Evolutionary conservation across 1,140 invertebrate species (phyloP).

Genomic region (Lepidostoma basale): DNA sequence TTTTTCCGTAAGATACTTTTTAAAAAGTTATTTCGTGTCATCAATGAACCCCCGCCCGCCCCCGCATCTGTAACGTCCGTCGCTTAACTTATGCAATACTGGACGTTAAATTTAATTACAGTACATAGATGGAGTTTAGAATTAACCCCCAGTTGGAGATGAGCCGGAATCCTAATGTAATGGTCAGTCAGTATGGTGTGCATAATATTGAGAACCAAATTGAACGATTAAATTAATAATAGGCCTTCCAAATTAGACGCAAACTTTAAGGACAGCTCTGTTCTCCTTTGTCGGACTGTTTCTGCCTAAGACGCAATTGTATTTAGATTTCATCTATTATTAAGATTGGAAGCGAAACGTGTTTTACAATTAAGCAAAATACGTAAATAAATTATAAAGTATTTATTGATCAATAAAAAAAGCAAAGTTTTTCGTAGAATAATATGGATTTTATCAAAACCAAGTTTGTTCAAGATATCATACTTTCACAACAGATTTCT

Average conservation of each 20-base stretch:
- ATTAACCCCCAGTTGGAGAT: not conserved
- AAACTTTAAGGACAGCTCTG: slow-evolving; percentile 40
- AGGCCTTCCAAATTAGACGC: slow-evolving; percentile 40
- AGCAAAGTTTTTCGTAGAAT: too few species aligned
- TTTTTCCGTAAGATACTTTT: too few species aligned
- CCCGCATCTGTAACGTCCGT: too few species aligned
- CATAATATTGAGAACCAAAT: slow-evolving; percentile 37
- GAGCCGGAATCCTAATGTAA: slow-evolving; percentile 5
- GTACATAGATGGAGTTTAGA: slow-evolving; percentile 1
- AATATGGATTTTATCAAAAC: too few species aligned
- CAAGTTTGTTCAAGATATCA: too few species aligned
- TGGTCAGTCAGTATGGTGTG: slow-evolving; percentile 37
- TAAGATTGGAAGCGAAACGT: too few species aligned
- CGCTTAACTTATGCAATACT: not conserved
- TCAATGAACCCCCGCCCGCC: too few species aligned
- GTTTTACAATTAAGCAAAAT: too few species aligned
- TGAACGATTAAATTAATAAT: slow-evolving; percentile 44
- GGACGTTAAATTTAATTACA: slow-evolving; percentile 9
- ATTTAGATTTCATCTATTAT: not conserved
- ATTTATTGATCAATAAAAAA: too few species aligned
- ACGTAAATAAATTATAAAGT: too few species aligned
- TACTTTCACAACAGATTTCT: too few species aligned
- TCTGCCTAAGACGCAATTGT: slow-evolving; percentile 30
- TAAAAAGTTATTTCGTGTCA: too few species aligned
- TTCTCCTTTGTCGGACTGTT: slow-evolving; percentile 18